Evolutionary conservation across 2,113 vertebrate species (phyloP).

Genomic region (Aspidoscelis tigris): DNA sequence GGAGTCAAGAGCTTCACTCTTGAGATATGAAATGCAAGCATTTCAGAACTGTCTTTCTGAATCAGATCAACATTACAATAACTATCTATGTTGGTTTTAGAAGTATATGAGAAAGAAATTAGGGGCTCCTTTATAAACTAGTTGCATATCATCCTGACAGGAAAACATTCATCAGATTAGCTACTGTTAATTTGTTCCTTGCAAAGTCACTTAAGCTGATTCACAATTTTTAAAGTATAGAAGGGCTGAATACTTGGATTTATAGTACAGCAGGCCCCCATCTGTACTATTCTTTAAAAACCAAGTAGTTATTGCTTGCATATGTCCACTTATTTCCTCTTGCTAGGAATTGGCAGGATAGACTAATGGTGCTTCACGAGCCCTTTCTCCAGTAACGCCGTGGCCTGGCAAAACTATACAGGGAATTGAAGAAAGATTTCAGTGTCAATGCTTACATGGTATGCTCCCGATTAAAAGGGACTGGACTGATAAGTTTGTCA

Average conservation of each 20-base stretch:
- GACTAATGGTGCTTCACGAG: background rate
- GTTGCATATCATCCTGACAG: background rate
- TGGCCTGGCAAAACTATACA: background rate
- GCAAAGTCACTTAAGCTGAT: background rate
- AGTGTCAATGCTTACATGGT: background rate
- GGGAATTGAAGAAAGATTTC: background rate
- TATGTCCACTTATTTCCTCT: background rate
- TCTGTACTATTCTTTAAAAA: background rate
- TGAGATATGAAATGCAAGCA: no score
- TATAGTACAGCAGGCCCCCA: background rate
- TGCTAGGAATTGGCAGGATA: background rate
- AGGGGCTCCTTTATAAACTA: background rate
- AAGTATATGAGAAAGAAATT: background rate
- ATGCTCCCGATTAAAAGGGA: no score
- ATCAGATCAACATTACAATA: background rate
- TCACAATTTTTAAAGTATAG: background rate
- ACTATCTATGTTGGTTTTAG: background rate
- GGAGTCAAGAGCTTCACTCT: background rate
- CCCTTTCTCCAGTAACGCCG: background rate
- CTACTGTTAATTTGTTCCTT: background rate
- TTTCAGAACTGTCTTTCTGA: background rate
- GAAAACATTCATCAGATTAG: background rate
- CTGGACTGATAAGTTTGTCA: background rate
- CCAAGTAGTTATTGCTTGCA: background rate
- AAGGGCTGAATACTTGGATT: background rate